Evolutionary conservation across 2,888 invertebrate species (phyloP).

Genomic region (Thera britannica): DNA sequence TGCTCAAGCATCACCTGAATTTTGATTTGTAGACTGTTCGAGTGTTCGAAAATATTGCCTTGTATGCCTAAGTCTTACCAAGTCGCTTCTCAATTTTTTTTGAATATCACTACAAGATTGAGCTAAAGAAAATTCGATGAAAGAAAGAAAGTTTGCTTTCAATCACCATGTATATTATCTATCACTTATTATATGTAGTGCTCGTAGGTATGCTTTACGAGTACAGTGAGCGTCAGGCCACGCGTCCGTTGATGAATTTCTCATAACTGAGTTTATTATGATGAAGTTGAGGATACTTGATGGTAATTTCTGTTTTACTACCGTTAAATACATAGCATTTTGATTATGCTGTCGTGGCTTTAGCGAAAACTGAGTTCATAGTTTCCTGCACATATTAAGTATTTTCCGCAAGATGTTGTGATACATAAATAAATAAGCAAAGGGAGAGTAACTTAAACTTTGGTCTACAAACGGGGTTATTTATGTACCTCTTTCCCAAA

Average conservation of each 20-base stretch:
- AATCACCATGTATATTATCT: conserved; percentile 68
- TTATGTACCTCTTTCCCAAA: no score
- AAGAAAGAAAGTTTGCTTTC: conserved; percentile 53
- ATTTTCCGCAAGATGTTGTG: conserved; percentile 3
- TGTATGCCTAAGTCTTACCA: no score
- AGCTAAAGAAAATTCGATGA: no score
- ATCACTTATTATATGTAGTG: conserved; percentile 54
- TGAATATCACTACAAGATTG: no score
- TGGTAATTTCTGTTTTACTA: conserved; percentile 29
- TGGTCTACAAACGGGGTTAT: no score
- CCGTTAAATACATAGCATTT: conserved; percentile 28
- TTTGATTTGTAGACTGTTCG: neutral
- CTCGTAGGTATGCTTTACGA: no score
- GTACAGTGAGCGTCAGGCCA: conserved; percentile 45
- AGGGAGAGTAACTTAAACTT: no score
- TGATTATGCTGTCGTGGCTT: conserved; percentile 21
- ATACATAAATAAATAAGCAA: neutral
- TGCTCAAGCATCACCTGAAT: neutral
- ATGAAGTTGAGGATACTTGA: conserved; percentile 18
- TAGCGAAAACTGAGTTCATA: conserved; percentile 4
- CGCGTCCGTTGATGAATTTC: conserved; percentile 63
- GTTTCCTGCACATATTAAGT: conserved; percentile 12
- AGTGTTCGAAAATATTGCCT: no score
- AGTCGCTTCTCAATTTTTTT: no score
- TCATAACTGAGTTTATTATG: conserved; percentile 70